Evolutionary conservation across 2,888 invertebrate species (phyloP).

Genomic region (Amiota minor): DNA sequence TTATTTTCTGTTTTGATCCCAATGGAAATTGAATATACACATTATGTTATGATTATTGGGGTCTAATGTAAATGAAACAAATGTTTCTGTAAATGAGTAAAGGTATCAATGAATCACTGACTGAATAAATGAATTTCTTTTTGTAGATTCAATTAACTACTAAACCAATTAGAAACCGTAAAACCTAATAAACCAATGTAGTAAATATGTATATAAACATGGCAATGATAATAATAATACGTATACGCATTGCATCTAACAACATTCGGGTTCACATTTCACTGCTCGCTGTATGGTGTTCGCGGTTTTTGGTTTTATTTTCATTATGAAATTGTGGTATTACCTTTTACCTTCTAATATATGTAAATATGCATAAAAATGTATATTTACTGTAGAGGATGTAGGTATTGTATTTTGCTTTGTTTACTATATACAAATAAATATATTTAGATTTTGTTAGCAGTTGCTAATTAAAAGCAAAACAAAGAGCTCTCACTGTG

Average conservation of each 20-base stretch:
- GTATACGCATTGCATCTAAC: neutral
- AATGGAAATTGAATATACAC: neutral
- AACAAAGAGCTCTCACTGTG: neutral
- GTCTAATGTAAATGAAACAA: no score
- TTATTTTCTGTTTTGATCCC: neutral
- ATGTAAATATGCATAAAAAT: neutral
- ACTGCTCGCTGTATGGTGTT: neutral
- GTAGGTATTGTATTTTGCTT: constrained; percentile 7
- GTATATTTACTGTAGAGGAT: neutral
- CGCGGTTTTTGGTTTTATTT: constrained; percentile 4
- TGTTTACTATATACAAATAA: neutral
- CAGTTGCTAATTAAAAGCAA: constrained; percentile 22
- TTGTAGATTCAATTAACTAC: constrained; percentile 1
- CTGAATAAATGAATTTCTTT: constrained; percentile 5
- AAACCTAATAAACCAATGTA: neutral
- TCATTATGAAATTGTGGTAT: constrained; percentile 20
- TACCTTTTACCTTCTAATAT: constrained; percentile 5
- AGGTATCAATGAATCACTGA: no score
- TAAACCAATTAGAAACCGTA: constrained; percentile 3
- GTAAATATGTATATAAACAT: neutral
- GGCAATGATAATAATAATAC: neutral
- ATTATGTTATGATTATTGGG: no score
- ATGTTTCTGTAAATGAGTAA: no score
- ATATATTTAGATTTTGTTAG: neutral
- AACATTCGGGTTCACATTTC: neutral